Percentiles rank a stretch among this genome's conserved stretches.
phyloP scores from a whole-genome alignment of 35 echinoderm and acorn worm genomes.

The Eucidaris tribuloides region DNA sequence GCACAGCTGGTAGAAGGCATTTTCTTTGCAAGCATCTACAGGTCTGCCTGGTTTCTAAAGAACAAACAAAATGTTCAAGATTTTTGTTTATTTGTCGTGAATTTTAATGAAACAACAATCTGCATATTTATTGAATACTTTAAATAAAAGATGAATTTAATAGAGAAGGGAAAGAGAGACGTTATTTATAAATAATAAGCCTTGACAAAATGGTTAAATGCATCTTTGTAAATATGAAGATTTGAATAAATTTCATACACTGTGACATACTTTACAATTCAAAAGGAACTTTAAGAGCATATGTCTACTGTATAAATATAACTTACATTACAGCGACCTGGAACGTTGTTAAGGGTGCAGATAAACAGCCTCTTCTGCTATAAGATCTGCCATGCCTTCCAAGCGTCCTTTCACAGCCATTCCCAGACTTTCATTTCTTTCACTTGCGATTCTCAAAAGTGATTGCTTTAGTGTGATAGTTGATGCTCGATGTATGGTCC shows the following conservation, averaged over 20 bases:
- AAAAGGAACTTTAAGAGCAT: too few species aligned
- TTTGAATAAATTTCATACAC: background rate
- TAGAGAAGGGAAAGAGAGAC: too few species aligned
- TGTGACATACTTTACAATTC: background rate
- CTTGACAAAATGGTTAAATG: too few species aligned
- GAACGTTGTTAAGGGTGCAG: background rate
- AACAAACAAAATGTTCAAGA: too few species aligned
- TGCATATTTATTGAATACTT: too few species aligned
- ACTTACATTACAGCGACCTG: constrained; percentile 17
- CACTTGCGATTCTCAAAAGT: constrained; percentile 29
- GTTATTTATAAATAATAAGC: too few species aligned
- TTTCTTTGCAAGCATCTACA: background rate
- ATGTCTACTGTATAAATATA: too few species aligned
- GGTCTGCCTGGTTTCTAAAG: background rate
- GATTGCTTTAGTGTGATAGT: constrained; percentile 39
- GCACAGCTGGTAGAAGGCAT: background rate
- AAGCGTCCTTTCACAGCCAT: constrained; percentile 65
- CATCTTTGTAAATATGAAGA: background rate
- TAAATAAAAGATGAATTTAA: too few species aligned
- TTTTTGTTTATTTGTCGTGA: constrained; percentile 41
- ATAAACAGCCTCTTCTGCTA: constrained; percentile 49
- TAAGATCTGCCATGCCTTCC: constrained; percentile 49
- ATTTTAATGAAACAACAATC: too few species aligned
- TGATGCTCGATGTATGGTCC: constrained; percentile 31
- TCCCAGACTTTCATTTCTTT: constrained; percentile 45